These are phyloP conservation scores for Bombus confusus DNA, from an alignment of 1,140 invertebrate species.

Conservation along the genomic window DNA sequence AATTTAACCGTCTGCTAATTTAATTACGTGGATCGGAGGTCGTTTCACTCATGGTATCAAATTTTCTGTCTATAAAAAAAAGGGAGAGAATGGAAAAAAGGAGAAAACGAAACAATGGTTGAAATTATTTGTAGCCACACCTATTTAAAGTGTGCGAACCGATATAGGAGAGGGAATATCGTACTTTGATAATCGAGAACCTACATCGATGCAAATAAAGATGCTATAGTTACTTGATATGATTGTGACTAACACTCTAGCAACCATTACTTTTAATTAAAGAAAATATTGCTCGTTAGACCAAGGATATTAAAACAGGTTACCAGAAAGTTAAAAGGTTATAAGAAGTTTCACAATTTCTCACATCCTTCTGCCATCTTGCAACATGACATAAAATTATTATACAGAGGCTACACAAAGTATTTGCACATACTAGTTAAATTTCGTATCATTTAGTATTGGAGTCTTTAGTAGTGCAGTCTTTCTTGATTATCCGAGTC, in stretches of 20 bases:
- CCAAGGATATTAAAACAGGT: background rate
- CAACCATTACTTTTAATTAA: background rate
- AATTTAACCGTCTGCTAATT: constrained; percentile 3
- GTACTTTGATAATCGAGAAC: background rate
- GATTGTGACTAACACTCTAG: background rate
- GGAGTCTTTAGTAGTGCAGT: too few species aligned
- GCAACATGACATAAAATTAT: too few species aligned
- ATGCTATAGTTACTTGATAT: background rate
- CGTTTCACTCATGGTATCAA: background rate
- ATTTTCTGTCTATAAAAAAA: background rate
- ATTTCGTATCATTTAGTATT: too few species aligned
- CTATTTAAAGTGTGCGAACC: background rate
- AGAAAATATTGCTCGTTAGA: too few species aligned
- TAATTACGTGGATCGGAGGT: background rate
- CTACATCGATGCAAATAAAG: background rate
- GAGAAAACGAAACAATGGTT: background rate
- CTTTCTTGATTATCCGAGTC: too few species aligned
- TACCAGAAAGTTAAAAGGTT: too few species aligned
- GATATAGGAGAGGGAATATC: background rate
- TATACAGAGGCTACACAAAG: too few species aligned
- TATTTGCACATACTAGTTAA: too few species aligned
- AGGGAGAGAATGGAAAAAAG: too few species aligned
- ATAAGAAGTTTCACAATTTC: too few species aligned
- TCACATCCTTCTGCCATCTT: background rate
- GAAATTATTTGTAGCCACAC: background rate